Conservation (phyloP, 2,888 invertebrate genomes). For the Aplocera efformata region DNA sequence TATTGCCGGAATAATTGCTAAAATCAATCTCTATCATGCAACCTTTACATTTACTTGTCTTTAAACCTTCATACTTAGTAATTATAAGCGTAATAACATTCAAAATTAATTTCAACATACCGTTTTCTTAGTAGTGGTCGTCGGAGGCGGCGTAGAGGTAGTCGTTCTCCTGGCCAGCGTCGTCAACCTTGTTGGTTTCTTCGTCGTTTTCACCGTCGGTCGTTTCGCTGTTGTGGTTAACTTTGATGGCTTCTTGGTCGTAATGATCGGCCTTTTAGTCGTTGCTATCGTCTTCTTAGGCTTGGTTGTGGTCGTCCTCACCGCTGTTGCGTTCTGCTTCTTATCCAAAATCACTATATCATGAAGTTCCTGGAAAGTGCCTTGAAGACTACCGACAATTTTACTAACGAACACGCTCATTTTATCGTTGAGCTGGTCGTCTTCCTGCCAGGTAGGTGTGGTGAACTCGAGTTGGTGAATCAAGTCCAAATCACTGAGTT, state of each 20-base stretch:
- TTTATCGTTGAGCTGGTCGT: slow-evolving; percentile 87
- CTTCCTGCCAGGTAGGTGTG: slow-evolving; percentile 88
- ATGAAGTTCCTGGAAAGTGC: slow-evolving; percentile 89
- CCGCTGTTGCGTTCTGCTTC: slow-evolving; percentile 59
- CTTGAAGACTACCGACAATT: slow-evolving; percentile 90
- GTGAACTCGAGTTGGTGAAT: slow-evolving; percentile 83
- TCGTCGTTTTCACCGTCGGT: slow-evolving; percentile 61
- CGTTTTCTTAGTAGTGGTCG: slow-evolving; percentile 57
- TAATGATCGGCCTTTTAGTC: slow-evolving; percentile 66
- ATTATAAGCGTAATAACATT: too few relatives aligned
- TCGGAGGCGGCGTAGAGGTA: slow-evolving; percentile 42
- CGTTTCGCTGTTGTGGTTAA: slow-evolving; percentile 60
- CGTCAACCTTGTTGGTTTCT: slow-evolving; percentile 59
- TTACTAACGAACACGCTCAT: slow-evolving; percentile 91
- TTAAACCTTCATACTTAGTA: too few relatives aligned
- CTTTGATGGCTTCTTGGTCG: slow-evolving; percentile 65
- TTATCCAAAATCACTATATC: slow-evolving; percentile 84
- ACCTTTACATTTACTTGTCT: too few relatives aligned
- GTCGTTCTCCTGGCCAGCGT: slow-evolving; percentile 49
- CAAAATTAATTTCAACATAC: slow-evolving; percentile 39
- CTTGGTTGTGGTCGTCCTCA: slow-evolving; percentile 61
- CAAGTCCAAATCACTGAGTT: slow-evolving; percentile 53
- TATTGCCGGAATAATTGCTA: too few relatives aligned
- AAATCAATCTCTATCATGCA: too few relatives aligned
- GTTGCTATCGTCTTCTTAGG: slow-evolving; percentile 62